A percentile compares a stretch with the other conserved stretches of the same genome.
phyloP scores from a whole-genome alignment of 2,113 vertebrate species.

The Choloepus hoffmanni region DNA sequence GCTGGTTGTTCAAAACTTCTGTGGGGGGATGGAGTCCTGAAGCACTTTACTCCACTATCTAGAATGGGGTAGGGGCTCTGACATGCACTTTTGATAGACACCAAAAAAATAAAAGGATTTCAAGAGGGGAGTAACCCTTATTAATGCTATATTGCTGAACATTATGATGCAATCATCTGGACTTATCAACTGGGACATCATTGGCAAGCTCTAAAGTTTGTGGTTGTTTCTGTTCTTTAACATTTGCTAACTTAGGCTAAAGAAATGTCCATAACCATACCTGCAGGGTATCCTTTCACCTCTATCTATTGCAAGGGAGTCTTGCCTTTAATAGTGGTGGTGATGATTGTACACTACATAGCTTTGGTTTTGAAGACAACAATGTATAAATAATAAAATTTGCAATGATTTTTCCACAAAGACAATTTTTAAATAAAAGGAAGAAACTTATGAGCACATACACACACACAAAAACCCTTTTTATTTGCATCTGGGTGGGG shows the following conservation, averaged over 20 bases:
- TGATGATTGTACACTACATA: background rate
- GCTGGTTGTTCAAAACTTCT: no score
- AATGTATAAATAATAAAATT: background rate
- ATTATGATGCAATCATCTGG: no score
- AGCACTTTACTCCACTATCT: no score
- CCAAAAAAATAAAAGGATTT: background rate
- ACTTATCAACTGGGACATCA: no score
- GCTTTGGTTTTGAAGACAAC: background rate
- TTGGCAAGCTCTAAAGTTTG: background rate
- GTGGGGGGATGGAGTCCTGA: no score
- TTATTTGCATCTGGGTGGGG: background rate
- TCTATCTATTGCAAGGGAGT: background rate
- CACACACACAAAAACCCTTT: background rate
- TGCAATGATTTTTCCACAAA: background rate
- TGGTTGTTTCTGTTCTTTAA: background rate
- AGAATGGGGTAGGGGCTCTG: no score
- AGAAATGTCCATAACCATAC: background rate
- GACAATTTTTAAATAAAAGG: background rate
- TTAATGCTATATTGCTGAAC: background rate
- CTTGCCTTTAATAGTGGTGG: background rate
- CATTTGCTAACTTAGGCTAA: background rate
- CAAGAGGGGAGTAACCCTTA: background rate
- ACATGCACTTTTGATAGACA: background rate
- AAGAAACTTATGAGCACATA: background rate
- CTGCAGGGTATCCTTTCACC: background rate